Base-by-base conservation (phyloP, 2,888 invertebrate species). In the Noctua janthe region DNA sequence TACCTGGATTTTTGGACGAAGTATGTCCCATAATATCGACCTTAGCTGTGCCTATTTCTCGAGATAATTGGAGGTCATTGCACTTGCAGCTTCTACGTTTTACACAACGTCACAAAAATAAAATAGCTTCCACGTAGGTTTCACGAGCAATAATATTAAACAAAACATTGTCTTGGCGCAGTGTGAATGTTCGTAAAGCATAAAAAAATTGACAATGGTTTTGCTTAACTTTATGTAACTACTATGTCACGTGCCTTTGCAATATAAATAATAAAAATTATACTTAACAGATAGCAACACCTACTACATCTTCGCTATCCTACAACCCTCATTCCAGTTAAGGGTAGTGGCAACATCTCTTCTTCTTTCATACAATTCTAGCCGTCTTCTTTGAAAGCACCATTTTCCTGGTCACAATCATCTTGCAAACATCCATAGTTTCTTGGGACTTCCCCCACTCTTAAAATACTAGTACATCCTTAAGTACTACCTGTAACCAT, bases 1-100 rank as follows among this genome's bases (percentile, higher is more conserved):
- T 51, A 51, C 47, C 47, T 39, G 39, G 39, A 39, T 39, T 39
- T 39, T 43, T 47, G 47, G 10, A 47, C 47, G 47, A 47, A 47
- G 47, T 47, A 47, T 47, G 43, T 43, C 43, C 43, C 1, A 10
- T 47, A 47, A 47, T 10, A 47, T 47, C 47, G 47, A 7, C n/a
- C 5, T 39, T 20, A 59, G 7, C 51, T 67, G 43, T 71, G 56
- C 56, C 71, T 56, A 71, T 82, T 76, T 62, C 43, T 62, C 62
- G 15, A 51, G 23, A 67, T 80, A 69, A 80, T 51, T 1, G 35
- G 23, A 67, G 86, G 66, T 81, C 77, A 77, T 56, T 66, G 78
- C 75, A 75, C 86, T 81, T 59, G 23, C 71, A 23, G 43, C 29
- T 75, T 47, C 47, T 47, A 74, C 43, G 39, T 47, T 62, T 49